Evolutionary conservation across 2,113 vertebrate species (phyloP), one percentile per base, ranked within the genome.

Genomic region (Balaeniceps rex): DNA sequence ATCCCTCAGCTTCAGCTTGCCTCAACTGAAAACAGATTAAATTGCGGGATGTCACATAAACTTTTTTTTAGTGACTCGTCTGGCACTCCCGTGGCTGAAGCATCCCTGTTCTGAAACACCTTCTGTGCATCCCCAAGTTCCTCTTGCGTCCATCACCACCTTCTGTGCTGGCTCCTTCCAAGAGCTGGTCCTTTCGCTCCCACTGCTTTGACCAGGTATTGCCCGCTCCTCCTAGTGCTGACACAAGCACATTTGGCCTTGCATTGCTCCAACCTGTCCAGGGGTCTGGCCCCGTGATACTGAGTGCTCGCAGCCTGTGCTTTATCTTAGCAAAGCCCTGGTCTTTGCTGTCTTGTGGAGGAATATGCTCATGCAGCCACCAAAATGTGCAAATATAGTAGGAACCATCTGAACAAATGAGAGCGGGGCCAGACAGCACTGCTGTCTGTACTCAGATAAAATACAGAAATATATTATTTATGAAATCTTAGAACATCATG

Each of bases 151-250:
- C 42, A 10, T 40, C 63, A 34, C 42, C 8, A 4, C 31, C 21
- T 36, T n/a, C 34, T 1, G 2, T 2, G 2, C 22, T 0, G 0
- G 46, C 52, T 61, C 40, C 54, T 60, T 52, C 69, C 33, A 25
- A 13, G 23, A 19, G 10, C 42, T 49, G 17, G 11, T 49, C 24
- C 54, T 42, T 63, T n/a, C 6, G 1, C 23, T 82, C 47, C 55
- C 10, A 10, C 61, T 34, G 42, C 69, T 57, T 44, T 57, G 63
- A 42, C n/a, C 63, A 81, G 76, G 52, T 49, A 33, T 31, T 18
- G 7, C 42, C 17, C 1, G 0, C 22, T 61, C 46, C 28, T 80
- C 70, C 63, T 7, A 14, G 7, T 19, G 33, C 51, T 12, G 17
- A 34, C 24, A 14, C 9, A 6, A 24, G 14, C 40, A 12, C 2